These are phyloP conservation scores for Sparidentex hasta DNA, from an alignment of 2,797 vertebrate species.

Conservation along the genomic window DNA sequence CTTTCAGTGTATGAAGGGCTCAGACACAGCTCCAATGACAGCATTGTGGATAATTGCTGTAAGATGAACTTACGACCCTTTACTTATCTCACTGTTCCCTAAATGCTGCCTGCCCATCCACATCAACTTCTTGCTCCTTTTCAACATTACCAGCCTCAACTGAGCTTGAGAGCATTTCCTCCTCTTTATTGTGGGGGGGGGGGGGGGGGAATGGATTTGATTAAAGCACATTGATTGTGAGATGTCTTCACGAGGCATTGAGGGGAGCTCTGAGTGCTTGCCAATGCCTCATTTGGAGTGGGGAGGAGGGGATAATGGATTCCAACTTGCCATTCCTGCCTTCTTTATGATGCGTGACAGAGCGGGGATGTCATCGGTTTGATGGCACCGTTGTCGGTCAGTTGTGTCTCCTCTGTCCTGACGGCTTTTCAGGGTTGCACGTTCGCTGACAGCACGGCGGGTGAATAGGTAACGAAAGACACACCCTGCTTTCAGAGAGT, in stretches of 20 bases:
- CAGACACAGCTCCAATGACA: slow-evolving; percentile 10
- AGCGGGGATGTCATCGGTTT: slow-evolving; percentile 71
- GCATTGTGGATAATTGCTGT: slow-evolving; percentile 33
- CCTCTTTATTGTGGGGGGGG: slow-evolving; percentile 46
- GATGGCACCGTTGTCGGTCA: slow-evolving; percentile 40
- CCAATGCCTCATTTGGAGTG: slow-evolving; percentile 60
- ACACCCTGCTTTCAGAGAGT: slow-evolving; percentile 47
- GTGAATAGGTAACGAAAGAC: slow-evolving; percentile 26
- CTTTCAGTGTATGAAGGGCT: background rate
- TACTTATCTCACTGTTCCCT: slow-evolving; percentile 8
- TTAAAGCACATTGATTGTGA: slow-evolving; percentile 76
- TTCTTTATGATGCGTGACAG: slow-evolving; percentile 76
- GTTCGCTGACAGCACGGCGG: slow-evolving; percentile 28
- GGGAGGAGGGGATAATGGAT: slow-evolving; percentile 76
- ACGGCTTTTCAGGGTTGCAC: slow-evolving; percentile 7
- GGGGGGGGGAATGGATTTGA: slow-evolving; percentile 65
- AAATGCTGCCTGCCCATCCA: slow-evolving; percentile 33
- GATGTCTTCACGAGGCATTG: slow-evolving; percentile 67
- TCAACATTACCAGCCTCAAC: slow-evolving; percentile 46
- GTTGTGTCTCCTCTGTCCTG: slow-evolving; percentile 41
- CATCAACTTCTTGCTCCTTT: slow-evolving; percentile 32
- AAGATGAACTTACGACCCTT: slow-evolving; percentile 52
- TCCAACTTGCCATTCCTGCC: slow-evolving; percentile 55
- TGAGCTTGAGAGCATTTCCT: slow-evolving; percentile 60
- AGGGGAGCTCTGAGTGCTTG: slow-evolving; percentile 62